Base-by-base conservation (phyloP, 1,140 invertebrate genomes). In the Cheumatopsyche charites region DNA sequence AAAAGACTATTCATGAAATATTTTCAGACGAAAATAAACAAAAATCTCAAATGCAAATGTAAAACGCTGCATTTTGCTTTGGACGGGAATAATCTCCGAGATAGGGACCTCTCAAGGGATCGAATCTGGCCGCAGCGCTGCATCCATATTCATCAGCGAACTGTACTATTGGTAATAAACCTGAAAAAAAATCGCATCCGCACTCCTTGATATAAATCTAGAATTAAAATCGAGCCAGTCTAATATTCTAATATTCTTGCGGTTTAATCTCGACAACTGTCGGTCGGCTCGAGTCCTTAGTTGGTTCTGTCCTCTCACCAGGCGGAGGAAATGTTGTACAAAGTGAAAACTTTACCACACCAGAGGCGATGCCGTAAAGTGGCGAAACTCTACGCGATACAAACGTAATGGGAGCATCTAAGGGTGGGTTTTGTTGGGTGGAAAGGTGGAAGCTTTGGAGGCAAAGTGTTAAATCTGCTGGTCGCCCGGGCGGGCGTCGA, bases 331-430 rank as follows among this genome's bases (percentile, higher is more conserved):
- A 25, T 25, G 55, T 61, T 25, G 15, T 19, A 61, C 55, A 61
- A 61, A 61, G 55, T 61, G 55, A 61, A 61, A 61, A 61, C 55
- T 61, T 61, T 61, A 15, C 55, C 55, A 13, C 55, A 61, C 47
- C 13, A n/a, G 17, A 61, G 17, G 17, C 55, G 29, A 9, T n/a
- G 55, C 55, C 55, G 23, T 61, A 61, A 61, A 19, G 55, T 25
- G 45, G 55, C n/a, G 12, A 25, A 61, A 25, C 55, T 61, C n/a
- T 19, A 19, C 4, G 6, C 21, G 55, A 61, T 61, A 61, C 55
- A 61, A 61, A 36, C 55, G n/a, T 61, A 61, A 61, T 21, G 19
- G 23, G 55, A 6, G n/a, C 23, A n/a, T n/a, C n/a, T n/a, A n/a
- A 9, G 29, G 29, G 29, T 36, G 29, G 29, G 29, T 9, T 3